Base-by-base conservation (phyloP, 2,797 vertebrate genomes). In the Erpetoichthys calabaricus region DNA sequence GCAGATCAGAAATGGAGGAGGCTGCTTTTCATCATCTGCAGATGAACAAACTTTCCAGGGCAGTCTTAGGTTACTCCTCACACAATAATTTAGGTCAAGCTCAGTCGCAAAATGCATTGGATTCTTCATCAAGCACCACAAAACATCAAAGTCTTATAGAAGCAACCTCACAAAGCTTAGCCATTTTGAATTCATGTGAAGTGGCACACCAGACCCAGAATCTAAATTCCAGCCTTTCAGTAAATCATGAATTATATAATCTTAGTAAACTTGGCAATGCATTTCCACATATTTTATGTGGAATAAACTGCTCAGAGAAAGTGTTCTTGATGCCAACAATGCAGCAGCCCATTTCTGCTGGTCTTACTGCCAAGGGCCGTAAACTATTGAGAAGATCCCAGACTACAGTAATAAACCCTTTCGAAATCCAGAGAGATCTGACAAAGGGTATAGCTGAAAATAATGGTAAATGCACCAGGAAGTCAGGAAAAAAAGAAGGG, bases 321-420 rank as follows among this genome's bases (percentile, higher is more conserved):
- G 59, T 25, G 46, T 45, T 25, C 4, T 45, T 60, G 60, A 9
- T 5, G 8, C 56, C 51, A 42, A 51, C 53, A 3, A 5, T 42
- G 41, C 60, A 52, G 3, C 45, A 47, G 25, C 9, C 43, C 41
- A 64, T 55, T 25, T 6, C 62, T 55, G 55, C 50, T 3, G n/a
- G 5, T 53, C 55, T 59, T 55, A 59, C 65, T 6, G 54, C 9
- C 59, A 55, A 60, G 59, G 59, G 44, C 44, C 57, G 53, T 47
- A 61, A 67, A 53, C 42, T 59, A 6, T 5, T 59, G 53, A 59
- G 47, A 55, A 52, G 59, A 5, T 59, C 44, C 5, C 63, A 67
- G 42, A 67, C 70, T 45, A 53, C 75, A 5, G 42, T 77, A 50
- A 77, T 78, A 55, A 67, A 82, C 51, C 42, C 56, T 49, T 53